Base-by-base conservation (phyloP, 2,113 vertebrate genomes). In the Mionectes macconnelli region DNA sequence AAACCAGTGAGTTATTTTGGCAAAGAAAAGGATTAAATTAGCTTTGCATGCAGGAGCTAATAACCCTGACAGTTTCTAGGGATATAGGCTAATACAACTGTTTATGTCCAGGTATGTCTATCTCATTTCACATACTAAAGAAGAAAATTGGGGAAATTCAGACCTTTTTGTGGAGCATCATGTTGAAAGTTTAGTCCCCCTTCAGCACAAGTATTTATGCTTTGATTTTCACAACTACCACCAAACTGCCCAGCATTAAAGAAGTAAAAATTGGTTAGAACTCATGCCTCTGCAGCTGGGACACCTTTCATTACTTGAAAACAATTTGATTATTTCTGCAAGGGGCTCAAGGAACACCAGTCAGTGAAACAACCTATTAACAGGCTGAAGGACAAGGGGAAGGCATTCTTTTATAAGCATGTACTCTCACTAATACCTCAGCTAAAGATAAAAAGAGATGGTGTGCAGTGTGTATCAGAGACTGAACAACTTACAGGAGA, bases 361-460 rank as follows among this genome's bases (percentile, higher is more conserved):
- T 9, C 64, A n/a, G 27, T n/a, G 31, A 84, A 53, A 80, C 14
- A 90, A 14, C 17, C 12, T 15, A 69, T 13, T n/a, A 80, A 50
- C 15, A 79, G 14, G 42, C 15, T 12, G 4, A 60, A 13, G 20
- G 27, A n/a, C 24, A 49, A 59, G 13, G 30, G 21, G 18, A 79
- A 90, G 30, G 30, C 15, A 23, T 37, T 67, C 10, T 67, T 70
- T 50, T 88, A 10, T 12, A 39, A 60, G 45, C 27, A 21, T 1
- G 2, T 47, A 62, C 23, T 84, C 0, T 0, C 30, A 68, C 19
- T 24, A 84, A 19, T 35, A 81, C 15, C 17, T 81, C 64, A 40
- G 37, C 11, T 55, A 47, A 73, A 89, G 40, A 42, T 25, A 45
- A 67, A 75, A 80, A 2, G 2, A 88, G 39, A 55, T n/a, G 12